Evolutionary conservation across 2,797 vertebrate genomes (phyloP).

Genomic region (Apogon talboti): DNA sequence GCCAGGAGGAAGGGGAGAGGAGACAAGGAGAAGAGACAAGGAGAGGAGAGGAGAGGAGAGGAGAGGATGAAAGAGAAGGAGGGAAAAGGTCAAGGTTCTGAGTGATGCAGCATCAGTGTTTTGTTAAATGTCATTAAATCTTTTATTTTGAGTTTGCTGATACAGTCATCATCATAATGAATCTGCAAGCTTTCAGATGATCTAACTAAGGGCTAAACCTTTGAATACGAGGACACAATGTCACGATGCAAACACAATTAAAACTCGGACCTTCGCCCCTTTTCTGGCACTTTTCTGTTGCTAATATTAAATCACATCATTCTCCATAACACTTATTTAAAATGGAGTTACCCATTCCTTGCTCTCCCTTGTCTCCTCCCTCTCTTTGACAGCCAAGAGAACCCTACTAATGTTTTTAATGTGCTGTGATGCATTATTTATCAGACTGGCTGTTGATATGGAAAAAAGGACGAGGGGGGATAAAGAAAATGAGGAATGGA

Average conservation of each 20-base stretch:
- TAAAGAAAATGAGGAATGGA: conserved; percentile 48
- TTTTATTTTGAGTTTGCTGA: conserved; percentile 64
- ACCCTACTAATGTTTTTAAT: conserved; percentile 85
- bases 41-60: conserved; percentile 16
- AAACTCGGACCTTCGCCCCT: conserved; percentile 61
- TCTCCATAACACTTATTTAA: conserved; percentile 68
- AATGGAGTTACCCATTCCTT: conserved; percentile 68
- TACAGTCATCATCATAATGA: conserved; percentile 64
- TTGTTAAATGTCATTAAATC: conserved; percentile 73
- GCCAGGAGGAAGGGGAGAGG: conserved; percentile 67
- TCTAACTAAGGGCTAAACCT: conserved; percentile 53
- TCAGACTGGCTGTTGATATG: conserved; percentile 81
- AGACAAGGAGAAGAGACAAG: conserved; percentile 39
- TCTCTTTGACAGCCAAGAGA: conserved; percentile 78
- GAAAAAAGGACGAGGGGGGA: conserved; percentile 61
- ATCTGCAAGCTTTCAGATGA: conserved; percentile 49
- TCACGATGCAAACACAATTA: conserved; percentile 61
- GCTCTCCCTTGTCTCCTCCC: conserved; percentile 61
- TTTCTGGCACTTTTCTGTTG: conserved; percentile 34
- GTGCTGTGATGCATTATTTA: conserved; percentile 86
- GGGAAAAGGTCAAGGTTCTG: conserved; percentile 69
- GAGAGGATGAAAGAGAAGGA: conserved; percentile 45
- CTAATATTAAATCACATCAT: conserved; percentile 70
- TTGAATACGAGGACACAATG: conserved; percentile 28
- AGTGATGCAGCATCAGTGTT: conserved; percentile 73